Evolutionary conservation across 1,140 invertebrate genomes (phyloP).

Genomic region (Contarinia nasturtii): DNA sequence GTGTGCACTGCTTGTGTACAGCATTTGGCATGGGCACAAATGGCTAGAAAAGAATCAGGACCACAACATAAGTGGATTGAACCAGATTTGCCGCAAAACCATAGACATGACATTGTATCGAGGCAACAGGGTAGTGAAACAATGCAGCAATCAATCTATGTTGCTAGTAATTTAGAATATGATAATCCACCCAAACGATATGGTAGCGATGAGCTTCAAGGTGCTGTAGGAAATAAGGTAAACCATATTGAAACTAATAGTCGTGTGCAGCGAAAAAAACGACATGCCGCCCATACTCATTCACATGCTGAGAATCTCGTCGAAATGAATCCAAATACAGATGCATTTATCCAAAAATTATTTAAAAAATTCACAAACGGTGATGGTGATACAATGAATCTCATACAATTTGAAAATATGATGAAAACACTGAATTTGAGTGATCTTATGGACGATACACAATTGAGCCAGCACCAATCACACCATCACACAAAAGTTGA

Average conservation of each 20-base stretch:
- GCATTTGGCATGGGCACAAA: too few relatives aligned
- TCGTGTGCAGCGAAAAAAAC: slow-evolving; percentile 5
- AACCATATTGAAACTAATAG: background rate
- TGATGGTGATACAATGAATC: slow-evolving; percentile 35
- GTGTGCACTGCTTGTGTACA: too few relatives aligned
- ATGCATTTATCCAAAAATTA: slow-evolving; percentile 26
- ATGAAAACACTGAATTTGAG: slow-evolving; percentile 36
- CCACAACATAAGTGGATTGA: too few relatives aligned
- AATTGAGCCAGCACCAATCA: slow-evolving; percentile 2
- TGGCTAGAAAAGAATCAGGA: too few relatives aligned
- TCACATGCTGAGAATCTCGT: slow-evolving; percentile 6
- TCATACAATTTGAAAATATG: slow-evolving; percentile 44
- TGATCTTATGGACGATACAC: slow-evolving; percentile 26
- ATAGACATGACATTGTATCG: too few relatives aligned
- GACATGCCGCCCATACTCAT: slow-evolving; percentile 15
- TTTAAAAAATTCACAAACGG: slow-evolving; percentile 32
- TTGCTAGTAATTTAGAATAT: too few relatives aligned
- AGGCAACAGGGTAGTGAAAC: too few relatives aligned
- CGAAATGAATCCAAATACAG: slow-evolving; percentile 3
- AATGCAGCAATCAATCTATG: too few relatives aligned
- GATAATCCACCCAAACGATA: background rate
- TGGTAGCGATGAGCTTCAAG: background rate
- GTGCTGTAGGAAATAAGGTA: too few relatives aligned
- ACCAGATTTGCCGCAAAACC: too few relatives aligned
- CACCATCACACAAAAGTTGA: slow-evolving; percentile 5